Evolutionary conservation across 2,113 vertebrate species (phyloP).

Genomic region (Dipodomys merriami): DNA sequence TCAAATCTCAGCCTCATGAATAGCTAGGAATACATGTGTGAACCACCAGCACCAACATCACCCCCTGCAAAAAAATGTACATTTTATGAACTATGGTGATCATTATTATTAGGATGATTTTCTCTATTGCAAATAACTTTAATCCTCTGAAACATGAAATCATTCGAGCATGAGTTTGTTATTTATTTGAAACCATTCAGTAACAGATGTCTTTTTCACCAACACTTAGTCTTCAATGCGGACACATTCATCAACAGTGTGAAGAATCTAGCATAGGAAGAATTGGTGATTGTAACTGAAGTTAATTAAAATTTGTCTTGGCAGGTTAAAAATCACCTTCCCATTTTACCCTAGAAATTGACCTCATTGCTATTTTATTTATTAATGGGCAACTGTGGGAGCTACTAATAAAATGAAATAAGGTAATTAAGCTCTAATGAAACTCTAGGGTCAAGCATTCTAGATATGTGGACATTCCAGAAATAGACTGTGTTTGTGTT

Average conservation of each 20-base stretch:
- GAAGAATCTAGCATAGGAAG: background rate
- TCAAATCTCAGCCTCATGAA: no score
- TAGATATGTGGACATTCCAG: background rate
- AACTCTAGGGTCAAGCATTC: background rate
- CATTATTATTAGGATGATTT: background rate
- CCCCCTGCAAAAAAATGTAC: background rate
- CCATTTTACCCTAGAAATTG: constrained; percentile 12
- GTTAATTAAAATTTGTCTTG: constrained; percentile 36
- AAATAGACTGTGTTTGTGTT: background rate
- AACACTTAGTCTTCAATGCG: background rate
- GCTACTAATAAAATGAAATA: constrained; percentile 29
- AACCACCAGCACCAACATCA: no score
- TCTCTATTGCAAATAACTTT: background rate
- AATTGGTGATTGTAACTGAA: background rate
- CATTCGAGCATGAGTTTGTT: background rate
- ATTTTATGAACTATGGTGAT: background rate
- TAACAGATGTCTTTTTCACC: background rate
- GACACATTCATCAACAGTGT: background rate
- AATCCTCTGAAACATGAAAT: constrained; percentile 22
- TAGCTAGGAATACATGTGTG: no score
- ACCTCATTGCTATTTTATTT: constrained; percentile 47
- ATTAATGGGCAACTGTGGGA: constrained; percentile 34
- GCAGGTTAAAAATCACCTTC: constrained; percentile 39
- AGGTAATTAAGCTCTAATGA: constrained; percentile 39
- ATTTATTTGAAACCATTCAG: background rate